Evolutionary conservation across 2,113 vertebrate species (phyloP).

Genomic region (Carettochelys insculpta): DNA sequence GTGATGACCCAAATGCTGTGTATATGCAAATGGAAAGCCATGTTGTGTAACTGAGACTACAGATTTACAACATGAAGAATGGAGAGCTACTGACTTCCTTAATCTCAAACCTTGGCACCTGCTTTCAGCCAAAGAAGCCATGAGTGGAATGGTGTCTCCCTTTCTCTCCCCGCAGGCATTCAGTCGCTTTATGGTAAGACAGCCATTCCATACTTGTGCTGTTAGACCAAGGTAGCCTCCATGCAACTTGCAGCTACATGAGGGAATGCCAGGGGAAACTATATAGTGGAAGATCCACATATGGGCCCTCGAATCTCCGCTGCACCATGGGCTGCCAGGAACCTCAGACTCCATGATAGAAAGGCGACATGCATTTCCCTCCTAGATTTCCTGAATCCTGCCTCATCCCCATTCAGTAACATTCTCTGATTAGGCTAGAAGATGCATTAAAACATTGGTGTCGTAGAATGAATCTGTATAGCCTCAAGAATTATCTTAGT

Average conservation of each 20-base stretch:
- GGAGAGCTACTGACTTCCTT: not conserved
- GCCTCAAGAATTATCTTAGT: not conserved
- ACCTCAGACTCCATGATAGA: not conserved
- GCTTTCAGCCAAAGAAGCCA: not conserved
- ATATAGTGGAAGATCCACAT: not conserved
- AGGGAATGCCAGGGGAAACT: not conserved
- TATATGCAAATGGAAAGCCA: not conserved
- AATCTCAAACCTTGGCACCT: not conserved
- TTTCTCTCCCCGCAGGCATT: not conserved
- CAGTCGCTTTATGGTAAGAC: not conserved
- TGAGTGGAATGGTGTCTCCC: not conserved
- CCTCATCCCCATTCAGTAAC: not conserved
- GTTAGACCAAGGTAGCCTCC: not conserved
- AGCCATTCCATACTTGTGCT: not conserved
- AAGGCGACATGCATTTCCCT: not conserved
- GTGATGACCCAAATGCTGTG: too few species aligned
- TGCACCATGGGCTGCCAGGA: not conserved
- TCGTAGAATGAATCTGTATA: not conserved
- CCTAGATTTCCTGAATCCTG: not conserved
- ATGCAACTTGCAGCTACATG: not conserved
- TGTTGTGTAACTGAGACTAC: not conserved
- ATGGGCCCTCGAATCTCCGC: not conserved
- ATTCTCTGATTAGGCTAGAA: not conserved
- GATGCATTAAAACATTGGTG: accelerated
- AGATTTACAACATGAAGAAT: not conserved